These are phyloP conservation scores for Corvus cornix DNA, from an alignment of 2,113 vertebrate species.

Conservation along the genomic window DNA sequence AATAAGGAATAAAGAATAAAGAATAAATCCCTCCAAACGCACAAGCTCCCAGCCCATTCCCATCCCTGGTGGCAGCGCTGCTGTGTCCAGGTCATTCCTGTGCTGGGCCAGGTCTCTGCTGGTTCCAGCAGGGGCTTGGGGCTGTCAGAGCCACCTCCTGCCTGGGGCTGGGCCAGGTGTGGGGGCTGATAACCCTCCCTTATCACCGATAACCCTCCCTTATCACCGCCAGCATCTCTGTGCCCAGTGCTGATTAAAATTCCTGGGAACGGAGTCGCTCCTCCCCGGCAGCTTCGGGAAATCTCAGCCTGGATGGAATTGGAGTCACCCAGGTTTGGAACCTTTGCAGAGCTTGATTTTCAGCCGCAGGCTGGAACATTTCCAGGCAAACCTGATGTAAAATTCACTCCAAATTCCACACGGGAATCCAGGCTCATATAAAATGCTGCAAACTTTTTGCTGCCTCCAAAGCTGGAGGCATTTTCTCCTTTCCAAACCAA, in stretches of 20 bases:
- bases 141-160: not conserved
- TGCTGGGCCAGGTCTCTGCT: not conserved
- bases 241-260: not conserved
- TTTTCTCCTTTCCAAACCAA: not conserved
- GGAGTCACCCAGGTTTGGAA: not conserved
- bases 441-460: not conserved
- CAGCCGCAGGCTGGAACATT: not conserved
- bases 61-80: too few species aligned
- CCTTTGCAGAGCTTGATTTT: not conserved
- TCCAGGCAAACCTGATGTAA: not conserved
- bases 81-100: fast-evolving
- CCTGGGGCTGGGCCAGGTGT: not conserved
- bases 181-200: not conserved
- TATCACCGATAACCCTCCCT: not conserved
- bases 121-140: not conserved
- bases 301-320: not conserved
- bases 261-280: not conserved
- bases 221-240: not conserved
- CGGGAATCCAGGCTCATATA: not conserved
- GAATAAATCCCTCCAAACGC: not conserved
- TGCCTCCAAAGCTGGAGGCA: not conserved
- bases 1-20: not conserved
- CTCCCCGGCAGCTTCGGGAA: not conserved
- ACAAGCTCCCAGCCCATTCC: not conserved
- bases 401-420: not conserved